Evolutionary conservation across 1,140 invertebrate species (phyloP).

Genomic region (Plodia interpunctella): DNA sequence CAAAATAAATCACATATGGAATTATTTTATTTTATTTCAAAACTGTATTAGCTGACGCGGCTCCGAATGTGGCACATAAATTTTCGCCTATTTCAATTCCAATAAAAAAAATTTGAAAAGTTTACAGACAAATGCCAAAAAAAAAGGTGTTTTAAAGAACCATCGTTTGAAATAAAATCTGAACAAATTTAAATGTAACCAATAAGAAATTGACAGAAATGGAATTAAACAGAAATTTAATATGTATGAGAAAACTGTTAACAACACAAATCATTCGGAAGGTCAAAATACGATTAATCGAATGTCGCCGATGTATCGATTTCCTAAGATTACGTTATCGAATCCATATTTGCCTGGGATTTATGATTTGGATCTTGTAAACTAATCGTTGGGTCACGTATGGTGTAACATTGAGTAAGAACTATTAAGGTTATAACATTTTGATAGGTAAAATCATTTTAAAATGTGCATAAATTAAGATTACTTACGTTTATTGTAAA

Average conservation of each 20-base stretch:
- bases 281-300: slow-evolving; percentile 9
- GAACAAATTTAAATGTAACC: neutral
- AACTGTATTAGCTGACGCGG: too few species aligned
- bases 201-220: neutral
- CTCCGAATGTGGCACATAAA: too few species aligned
- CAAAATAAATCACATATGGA: neutral
- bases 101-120: too few species aligned
- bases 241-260: slow-evolving; percentile 3
- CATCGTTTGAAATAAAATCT: too few species aligned
- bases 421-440: neutral
- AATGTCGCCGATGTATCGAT: slow-evolving; percentile 8
- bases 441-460: too few species aligned
- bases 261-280: slow-evolving; percentile 2
- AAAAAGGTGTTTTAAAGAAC: too few species aligned
- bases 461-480: too few species aligned
- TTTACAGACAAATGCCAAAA: too few species aligned
- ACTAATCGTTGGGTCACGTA: neutral
- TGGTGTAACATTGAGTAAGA: neutral
- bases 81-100: too few species aligned
- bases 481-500: too few species aligned
- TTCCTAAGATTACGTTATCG: slow-evolving; percentile 10
- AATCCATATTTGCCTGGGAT: neutral
- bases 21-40: neutral
- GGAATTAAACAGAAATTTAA: neutral
- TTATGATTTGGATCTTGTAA: neutral